Conservation (phyloP, 1,140 invertebrate species). For the Drosophila malerkotliana region DNA sequence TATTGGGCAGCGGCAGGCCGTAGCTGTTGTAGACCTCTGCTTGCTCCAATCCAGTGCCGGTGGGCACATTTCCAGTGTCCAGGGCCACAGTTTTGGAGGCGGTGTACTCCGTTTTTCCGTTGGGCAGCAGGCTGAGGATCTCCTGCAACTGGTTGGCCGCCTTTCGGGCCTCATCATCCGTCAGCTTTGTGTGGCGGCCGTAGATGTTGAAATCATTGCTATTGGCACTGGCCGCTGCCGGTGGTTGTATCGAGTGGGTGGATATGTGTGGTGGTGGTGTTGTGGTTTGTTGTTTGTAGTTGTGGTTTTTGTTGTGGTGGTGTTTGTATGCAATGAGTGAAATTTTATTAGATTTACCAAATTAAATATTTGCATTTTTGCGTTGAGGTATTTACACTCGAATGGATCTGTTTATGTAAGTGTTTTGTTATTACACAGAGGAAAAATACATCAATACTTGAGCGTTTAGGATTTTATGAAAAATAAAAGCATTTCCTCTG, state of each 20-base stretch:
- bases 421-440: constrained; percentile 13
- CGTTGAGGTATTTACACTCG: constrained; percentile 64
- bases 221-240: constrained; percentile 49
- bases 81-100: constrained; percentile 75
- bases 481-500: constrained; percentile 5
- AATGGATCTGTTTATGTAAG: constrained; percentile 13
- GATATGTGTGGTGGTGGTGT: constrained; percentile 20
- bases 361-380: constrained; percentile 50
- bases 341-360: constrained; percentile 78
- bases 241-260: constrained; percentile 32
- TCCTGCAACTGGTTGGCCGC: constrained; percentile 76
- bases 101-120: constrained; percentile 78
- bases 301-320: constrained; percentile 25
- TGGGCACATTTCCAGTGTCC: constrained; percentile 48
- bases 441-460: constrained; percentile 2
- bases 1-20: constrained; percentile 66
- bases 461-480: too few species aligned
- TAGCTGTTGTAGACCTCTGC: constrained; percentile 65
- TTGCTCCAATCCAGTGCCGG: constrained; percentile 43
- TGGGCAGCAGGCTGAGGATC: constrained; percentile 73
- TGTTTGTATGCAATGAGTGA: constrained; percentile 75
- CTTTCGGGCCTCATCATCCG: constrained; percentile 67
- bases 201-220: constrained; percentile 79
- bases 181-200: constrained; percentile 74
- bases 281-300: constrained; percentile 12